Base-by-base conservation (phyloP, 1,140 invertebrate genomes). In the Scaptomyza graminum region DNA sequence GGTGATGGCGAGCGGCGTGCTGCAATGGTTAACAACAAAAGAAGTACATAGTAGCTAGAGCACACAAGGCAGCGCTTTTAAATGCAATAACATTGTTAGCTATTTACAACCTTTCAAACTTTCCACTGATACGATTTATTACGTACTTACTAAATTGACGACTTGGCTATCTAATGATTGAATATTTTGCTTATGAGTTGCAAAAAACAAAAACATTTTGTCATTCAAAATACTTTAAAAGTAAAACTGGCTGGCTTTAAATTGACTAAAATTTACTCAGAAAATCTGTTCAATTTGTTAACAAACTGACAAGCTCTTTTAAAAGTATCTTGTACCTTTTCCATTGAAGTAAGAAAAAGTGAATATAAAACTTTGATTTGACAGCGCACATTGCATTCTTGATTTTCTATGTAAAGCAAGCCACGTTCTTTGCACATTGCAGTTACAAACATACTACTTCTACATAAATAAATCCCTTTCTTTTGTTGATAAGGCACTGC, bases 1-100 rank as follows among this genome's bases (percentile, higher is more conserved):
- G 89, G 84, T 65, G 89, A 85, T 52, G 84, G 69, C 70, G 89
- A 89, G 51, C 84, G 84, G 43, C 89, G 89, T 16, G 80, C 89
- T 90, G 76, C 13, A 89, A 85, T 34, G 60, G 34, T 22, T 41
- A 61, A 51, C 44, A 37, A 28, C 9, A 34, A 51, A 16, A 57
- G 9, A 60, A 13, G 67, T 41, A 54, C 31, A 56, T 46, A 31
- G 18, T 41, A 22, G 13, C 51, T 54, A 62, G 37, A 71, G 43
- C 55, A 65, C 55, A 65, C 31, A n/a, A 13, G 50, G 12, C 18
- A 31, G 39, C 28, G 13, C 13, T 52, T 6, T 37, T 3, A 11
- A 34, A 15, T 13, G n/a, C 13, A 13, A 6, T 7, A 44, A n/a
- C 13, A 7, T 13, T 13, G 28, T 28, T 28, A 43, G 9, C 37